These are phyloP conservation scores for Drosophila emarginata DNA, from an alignment of 2,888 invertebrate species.

Conservation along the genomic window DNA sequence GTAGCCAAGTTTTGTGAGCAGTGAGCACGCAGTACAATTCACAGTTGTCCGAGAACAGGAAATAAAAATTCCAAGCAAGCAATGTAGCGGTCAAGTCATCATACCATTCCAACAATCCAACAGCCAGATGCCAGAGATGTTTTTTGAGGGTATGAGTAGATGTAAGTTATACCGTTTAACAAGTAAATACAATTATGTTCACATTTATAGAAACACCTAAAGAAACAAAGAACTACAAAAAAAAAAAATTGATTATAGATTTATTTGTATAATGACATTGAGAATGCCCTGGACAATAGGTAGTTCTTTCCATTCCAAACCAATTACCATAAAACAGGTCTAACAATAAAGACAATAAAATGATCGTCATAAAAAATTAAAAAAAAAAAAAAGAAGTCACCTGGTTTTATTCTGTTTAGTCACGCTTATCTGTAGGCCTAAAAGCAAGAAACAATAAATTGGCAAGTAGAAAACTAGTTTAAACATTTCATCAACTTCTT, in stretches of 20 bases:
- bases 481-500: conserved; percentile 1
- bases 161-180: conserved; percentile 19
- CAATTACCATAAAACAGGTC: background rate
- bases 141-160: conserved; percentile 14
- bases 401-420: conserved; percentile 7
- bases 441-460: too few relatives aligned
- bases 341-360: background rate
- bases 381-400: background rate
- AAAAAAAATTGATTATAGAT: background rate
- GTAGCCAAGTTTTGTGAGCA: too few relatives aligned
- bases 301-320: background rate
- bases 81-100: conserved; percentile 32
- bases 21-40: conserved; percentile 37
- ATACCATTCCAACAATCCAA: background rate
- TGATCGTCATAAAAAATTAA: background rate
- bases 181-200: background rate
- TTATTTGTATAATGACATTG: background rate
- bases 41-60: conserved; percentile 64
- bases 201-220: conserved; percentile 1
- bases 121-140: conserved; percentile 7
- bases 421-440: conserved; percentile 28
- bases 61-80: conserved; percentile 54
- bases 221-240: background rate
- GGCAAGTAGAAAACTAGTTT: conserved; percentile 24
- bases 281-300: background rate